Evolutionary conservation across 2,797 vertebrate species (phyloP), one percentile per base, ranked within the genome.

Genomic region (Emydoidea blandingii): DNA sequence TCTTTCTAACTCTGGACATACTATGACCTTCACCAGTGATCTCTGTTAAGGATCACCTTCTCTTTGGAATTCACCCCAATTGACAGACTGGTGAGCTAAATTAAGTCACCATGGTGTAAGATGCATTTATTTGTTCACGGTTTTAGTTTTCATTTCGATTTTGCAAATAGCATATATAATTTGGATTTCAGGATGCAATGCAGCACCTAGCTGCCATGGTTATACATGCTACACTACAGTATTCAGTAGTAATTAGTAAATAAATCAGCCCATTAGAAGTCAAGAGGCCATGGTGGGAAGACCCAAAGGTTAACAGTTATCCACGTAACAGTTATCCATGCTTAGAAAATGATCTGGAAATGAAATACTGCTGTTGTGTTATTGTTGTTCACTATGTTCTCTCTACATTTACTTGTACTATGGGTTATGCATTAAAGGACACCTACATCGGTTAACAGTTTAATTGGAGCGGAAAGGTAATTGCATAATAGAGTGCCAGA

Each of bases 151-250:
- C 79, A 81, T 76, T 76, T 44, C 65, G 52, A 12, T 86, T 95
- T 94, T 92, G 76, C 88, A 93, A 93, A 57, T 16, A 79, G 49
- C 25, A 78, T 87, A 19, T 25, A 41, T 86, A 87, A 96, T 93
- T 95, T 27, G 83, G 31, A 52, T 8, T 87, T 54, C 54, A 92
- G 81, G 80, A 57, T 12, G 52, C 89, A 79, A 44, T 83, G 56
- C 81, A 56, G 19, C 18, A 47, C 6, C 56, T 91, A 56, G 6
- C 56, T 92, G 56, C 41, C 56, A 44, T 54, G 41, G 25, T 47
- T 76, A 47, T 78, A 47, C 90, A 52, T 89, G 50, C 83, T 92
- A 83, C 83, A 89, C 52, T 18, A 53, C 79, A 8, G 31, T 79
- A 57, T 47, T 15, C 56, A 76, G 37, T 56, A 85, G 62, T 86